A percentile compares a stretch with the other conserved stretches of the same genome.
Conservation (phyloP, 2,888 invertebrate species). For the Willowsia nigromaculata region DNA sequence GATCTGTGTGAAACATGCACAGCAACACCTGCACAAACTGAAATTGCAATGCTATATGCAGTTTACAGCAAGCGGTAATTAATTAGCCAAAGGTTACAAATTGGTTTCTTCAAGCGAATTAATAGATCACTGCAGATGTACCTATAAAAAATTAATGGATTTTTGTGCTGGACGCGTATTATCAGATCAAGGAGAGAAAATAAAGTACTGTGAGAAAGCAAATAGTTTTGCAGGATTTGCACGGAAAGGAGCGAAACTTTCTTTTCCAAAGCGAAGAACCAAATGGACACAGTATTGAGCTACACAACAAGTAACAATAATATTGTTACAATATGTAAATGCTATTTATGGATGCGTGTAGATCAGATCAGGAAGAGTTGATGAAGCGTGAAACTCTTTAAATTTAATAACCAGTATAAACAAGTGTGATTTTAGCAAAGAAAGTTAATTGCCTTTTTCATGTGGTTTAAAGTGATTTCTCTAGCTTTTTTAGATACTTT, state of each 20-base stretch:
- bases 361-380: neutral
- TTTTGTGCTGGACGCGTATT: neutral
- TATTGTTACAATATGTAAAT: neutral
- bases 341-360: neutral
- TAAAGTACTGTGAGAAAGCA: neutral
- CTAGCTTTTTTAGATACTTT: neutral
- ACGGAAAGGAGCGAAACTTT: neutral
- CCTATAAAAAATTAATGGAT: neutral
- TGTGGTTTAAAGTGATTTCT: constrained; percentile 30
- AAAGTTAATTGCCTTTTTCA: constrained; percentile 15
- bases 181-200: neutral
- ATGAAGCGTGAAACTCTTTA: neutral
- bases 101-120: neutral
- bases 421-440: neutral
- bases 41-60: constrained; percentile 38
- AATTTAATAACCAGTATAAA: neutral
- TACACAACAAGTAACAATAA: neutral
- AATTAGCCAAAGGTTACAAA: neutral
- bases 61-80: constrained; percentile 35
- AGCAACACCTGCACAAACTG: constrained; percentile 34
- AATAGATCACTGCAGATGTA: neutral
- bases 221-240: neutral
- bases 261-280: neutral
- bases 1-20: constrained; percentile 3
- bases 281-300: constrained; percentile 15